Conservation (phyloP, 2,888 invertebrate genomes). For the Halictus ligatus region DNA sequence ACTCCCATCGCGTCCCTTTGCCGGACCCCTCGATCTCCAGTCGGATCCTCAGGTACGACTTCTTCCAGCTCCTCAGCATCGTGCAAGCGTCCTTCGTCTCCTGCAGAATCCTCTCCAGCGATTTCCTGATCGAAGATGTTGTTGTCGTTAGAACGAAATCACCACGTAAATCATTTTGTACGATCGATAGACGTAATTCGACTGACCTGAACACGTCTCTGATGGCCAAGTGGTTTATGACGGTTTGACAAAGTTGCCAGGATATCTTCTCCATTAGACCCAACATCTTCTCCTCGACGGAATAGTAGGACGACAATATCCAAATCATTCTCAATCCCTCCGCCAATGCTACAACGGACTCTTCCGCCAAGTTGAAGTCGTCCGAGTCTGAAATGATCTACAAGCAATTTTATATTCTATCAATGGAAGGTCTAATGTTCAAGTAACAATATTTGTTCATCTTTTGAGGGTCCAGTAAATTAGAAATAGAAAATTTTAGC, state of each 20-base stretch:
- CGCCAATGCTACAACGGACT: conserved; percentile 91
- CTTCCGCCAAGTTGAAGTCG: conserved; percentile 89
- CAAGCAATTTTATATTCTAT: background rate
- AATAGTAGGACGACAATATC: conserved; percentile 95
- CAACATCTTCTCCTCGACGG: conserved; percentile 94
- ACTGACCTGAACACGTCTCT: conserved; percentile 90
- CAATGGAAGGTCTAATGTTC: background rate
- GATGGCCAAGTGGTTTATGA: conserved; percentile 89
- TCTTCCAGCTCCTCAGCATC: conserved; percentile 91
- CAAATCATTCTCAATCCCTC: conserved; percentile 95
- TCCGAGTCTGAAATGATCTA: conserved; percentile 90
- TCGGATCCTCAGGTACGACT: conserved; percentile 90
- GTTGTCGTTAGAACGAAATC: too few species aligned
- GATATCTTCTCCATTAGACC: conserved; percentile 93
- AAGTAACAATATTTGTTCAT: too few species aligned
- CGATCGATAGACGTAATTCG: background rate
- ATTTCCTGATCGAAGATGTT: conserved; percentile 83
- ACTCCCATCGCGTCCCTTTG: conserved; percentile 96
- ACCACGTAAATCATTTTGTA: too few species aligned
- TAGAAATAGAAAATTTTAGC: too few species aligned
- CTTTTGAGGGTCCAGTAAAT: too few species aligned
- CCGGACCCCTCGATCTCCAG: conserved; percentile 94
- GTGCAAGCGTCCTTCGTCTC: conserved; percentile 87
- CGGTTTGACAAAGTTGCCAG: conserved; percentile 92
- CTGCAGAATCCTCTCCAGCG: conserved; percentile 86